Evolutionary conservation across 1,140 invertebrate species (phyloP).

Genomic region (Heliconius hewitsoni): DNA sequence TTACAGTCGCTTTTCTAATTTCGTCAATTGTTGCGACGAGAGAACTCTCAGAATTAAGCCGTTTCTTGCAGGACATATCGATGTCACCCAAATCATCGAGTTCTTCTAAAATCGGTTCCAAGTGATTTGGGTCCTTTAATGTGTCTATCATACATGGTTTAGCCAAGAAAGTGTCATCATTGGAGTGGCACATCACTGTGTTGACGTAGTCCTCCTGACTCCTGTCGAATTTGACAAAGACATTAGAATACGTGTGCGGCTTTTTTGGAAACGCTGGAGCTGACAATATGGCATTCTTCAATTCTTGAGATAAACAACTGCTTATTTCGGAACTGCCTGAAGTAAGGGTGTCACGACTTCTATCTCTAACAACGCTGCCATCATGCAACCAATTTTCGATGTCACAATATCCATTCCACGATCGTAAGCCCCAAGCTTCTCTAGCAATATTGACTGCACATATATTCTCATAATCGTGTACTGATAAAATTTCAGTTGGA

Average conservation of each 20-base stretch:
- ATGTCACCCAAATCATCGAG: conserved; percentile 80
- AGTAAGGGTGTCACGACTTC: conserved; percentile 82
- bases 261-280: conserved; percentile 74
- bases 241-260: conserved; percentile 72
- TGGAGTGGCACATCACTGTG: conserved; percentile 78
- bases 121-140: conserved; percentile 81
- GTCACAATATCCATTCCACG: conserved; percentile 85
- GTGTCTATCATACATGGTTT: conserved; percentile 82
- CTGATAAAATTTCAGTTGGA: conserved; percentile 83
- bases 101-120: conserved; percentile 83
- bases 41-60: conserved; percentile 81
- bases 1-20: conserved; percentile 82
- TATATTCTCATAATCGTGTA: conserved; percentile 87
- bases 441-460: conserved; percentile 85
- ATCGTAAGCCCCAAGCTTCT: conserved; percentile 85
- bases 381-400: conserved; percentile 85
- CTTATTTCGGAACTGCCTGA: conserved; percentile 80
- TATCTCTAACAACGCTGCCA: conserved; percentile 83
- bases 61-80: conserved; percentile 69
- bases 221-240: conserved; percentile 69
- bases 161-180: conserved; percentile 79
- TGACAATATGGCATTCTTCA: conserved; percentile 71
- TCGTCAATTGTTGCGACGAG: conserved; percentile 85
- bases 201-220: conserved; percentile 82
- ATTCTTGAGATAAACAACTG: conserved; percentile 72